These are phyloP conservation scores for Muscicapa adusta DNA, from an alignment of 2,113 vertebrate species.

Conservation along the genomic window DNA sequence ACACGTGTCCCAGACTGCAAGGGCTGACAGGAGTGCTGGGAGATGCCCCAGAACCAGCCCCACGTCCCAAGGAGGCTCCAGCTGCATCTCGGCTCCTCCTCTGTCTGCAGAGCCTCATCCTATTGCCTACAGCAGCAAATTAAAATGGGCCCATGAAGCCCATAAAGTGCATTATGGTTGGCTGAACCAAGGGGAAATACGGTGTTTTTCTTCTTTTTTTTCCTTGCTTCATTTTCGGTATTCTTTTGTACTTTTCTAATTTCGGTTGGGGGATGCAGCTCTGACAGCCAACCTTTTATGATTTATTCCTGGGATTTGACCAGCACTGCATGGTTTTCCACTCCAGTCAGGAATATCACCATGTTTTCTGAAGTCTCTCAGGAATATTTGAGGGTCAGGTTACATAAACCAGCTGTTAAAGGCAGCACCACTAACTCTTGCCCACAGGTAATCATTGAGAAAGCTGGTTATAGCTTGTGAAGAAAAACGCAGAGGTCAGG, in stretches of 20 bases:
- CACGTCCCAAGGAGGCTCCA: accelerated
- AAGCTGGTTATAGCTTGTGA: not conserved
- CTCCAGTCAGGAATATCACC: not conserved
- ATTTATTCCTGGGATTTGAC: not conserved
- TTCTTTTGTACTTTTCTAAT: not conserved
- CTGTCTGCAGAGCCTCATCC: not conserved
- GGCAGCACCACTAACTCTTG: not conserved
- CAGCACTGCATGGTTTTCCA: not conserved
- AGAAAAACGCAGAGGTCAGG: not conserved
- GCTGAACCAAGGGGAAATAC: not conserved
- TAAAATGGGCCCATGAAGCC: not conserved
- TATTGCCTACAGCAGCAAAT: not conserved
- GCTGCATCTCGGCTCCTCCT: accelerated
- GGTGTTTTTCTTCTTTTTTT: not conserved
- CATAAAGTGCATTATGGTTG: not conserved
- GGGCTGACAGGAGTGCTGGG: not conserved
- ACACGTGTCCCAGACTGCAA: not conserved
- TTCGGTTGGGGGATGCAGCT: not conserved
- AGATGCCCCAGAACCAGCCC: not conserved
- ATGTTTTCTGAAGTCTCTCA: not conserved
- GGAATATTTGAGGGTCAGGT: not conserved
- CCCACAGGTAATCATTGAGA: not conserved
- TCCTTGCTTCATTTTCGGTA: not conserved
- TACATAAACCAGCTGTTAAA: not conserved
- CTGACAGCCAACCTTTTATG: not conserved